Evolutionary conservation across 2,888 invertebrate genomes (phyloP).

Genomic region (Hypercompe scribonia): DNA sequence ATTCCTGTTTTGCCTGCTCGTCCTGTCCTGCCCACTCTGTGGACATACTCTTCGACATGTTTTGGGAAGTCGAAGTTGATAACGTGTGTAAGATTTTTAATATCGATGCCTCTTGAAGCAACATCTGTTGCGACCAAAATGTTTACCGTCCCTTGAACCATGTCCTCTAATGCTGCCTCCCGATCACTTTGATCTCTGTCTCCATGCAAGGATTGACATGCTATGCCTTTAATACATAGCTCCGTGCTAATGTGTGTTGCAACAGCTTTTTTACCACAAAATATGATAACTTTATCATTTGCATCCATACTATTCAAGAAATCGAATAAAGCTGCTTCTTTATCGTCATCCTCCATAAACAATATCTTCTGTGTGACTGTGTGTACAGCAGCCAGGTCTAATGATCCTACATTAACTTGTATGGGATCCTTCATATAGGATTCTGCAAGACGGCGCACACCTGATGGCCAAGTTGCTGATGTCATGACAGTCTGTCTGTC

Average conservation of each 20-base stretch:
- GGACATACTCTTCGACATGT: slow-evolving; percentile 98
- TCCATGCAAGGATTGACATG: slow-evolving; percentile 95
- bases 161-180: slow-evolving; percentile 94
- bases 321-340: slow-evolving; percentile 88
- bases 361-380: slow-evolving; percentile 93
- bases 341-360: slow-evolving; percentile 90
- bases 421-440: slow-evolving; percentile 96
- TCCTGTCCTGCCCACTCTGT: slow-evolving; percentile 98
- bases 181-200: slow-evolving; percentile 93
- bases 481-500: slow-evolving; percentile 99
- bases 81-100: slow-evolving; percentile 95
- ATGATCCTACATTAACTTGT: slow-evolving; percentile 95
- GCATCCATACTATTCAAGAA: slow-evolving; percentile 90
- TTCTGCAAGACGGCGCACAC: slow-evolving; percentile 93
- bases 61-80: slow-evolving; percentile 97
- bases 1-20: slow-evolving; percentile 95
- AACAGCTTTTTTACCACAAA: slow-evolving; percentile 94
- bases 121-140: slow-evolving; percentile 98
- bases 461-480: slow-evolving; percentile 97
- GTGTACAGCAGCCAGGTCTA: slow-evolving; percentile 96
- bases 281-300: slow-evolving; percentile 95
- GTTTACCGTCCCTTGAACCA: slow-evolving; percentile 91
- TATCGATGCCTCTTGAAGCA: slow-evolving; percentile 97
- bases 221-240: slow-evolving; percentile 89
- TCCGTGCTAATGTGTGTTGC: slow-evolving; percentile 95